Conservation (phyloP, 2,888 invertebrate species). For the Therioaphis trifolii region DNA sequence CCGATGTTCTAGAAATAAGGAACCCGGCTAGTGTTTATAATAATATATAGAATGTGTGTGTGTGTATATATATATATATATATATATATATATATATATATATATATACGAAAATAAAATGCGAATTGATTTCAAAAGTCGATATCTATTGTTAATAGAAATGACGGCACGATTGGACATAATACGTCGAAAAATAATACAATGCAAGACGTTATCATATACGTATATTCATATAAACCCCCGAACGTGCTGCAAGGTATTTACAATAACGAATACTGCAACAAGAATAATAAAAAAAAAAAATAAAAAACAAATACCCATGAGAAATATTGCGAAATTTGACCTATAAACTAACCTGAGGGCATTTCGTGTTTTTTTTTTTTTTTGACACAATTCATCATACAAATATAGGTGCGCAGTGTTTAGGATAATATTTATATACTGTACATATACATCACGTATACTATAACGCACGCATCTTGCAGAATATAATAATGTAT, state of each 20-base stretch:
- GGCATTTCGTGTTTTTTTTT: slow-evolving; percentile 13
- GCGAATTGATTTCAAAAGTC: not conserved
- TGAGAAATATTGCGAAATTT: not conserved
- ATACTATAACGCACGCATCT: too few relatives aligned
- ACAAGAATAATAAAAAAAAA: too few relatives aligned
- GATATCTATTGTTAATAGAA: not conserved
- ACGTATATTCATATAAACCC: not conserved
- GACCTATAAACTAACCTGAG: not conserved
- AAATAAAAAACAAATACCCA: not conserved
- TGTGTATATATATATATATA: too few relatives aligned
- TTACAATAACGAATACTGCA: not conserved
- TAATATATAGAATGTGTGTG: not conserved
- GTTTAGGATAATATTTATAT: not conserved
- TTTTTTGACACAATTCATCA: not conserved
- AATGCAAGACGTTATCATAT: not conserved
- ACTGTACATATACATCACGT: too few relatives aligned
- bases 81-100: too few relatives aligned
- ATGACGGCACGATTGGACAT: not conserved
- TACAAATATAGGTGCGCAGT: not conserved
- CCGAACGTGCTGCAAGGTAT: not conserved
- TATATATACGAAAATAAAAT: too few relatives aligned
- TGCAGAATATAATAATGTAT: too few relatives aligned
- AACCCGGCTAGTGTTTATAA: not conserved
- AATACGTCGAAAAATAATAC: not conserved
- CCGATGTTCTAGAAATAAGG: not conserved